Percentiles rank a stretch among this genome's conserved stretches.
phyloP scores from a whole-genome alignment of 2,113 vertebrate genomes.

The Pteruthius melanotis region DNA sequence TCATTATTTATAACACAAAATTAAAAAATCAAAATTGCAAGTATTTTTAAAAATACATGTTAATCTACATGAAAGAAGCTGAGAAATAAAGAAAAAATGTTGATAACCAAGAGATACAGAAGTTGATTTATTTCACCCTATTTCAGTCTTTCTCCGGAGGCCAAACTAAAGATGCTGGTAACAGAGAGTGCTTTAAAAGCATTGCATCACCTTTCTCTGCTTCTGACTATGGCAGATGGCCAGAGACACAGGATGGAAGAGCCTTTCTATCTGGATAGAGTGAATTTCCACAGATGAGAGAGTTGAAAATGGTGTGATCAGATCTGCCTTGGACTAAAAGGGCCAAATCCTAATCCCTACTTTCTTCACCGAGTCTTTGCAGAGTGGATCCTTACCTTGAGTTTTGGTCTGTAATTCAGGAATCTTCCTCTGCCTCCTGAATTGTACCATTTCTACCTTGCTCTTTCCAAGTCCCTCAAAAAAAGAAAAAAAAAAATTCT shows the following conservation, averaged over 20 bases:
- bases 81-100: neutral
- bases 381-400: neutral
- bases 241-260: neutral
- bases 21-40: neutral
- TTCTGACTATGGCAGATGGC: neutral
- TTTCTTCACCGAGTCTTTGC: neutral
- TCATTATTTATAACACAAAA: neutral
- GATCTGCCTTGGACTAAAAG: neutral
- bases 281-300: neutral
- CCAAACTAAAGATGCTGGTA: neutral
- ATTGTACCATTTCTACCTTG: neutral
- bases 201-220: neutral
- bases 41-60: neutral
- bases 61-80: neutral
- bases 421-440: neutral
- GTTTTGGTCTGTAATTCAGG: neutral
- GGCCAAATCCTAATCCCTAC: neutral
- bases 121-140: neutral
- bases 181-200: neutral
- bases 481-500: neutral
- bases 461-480: neutral
- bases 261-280: neutral
- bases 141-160: neutral
- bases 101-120: neutral
- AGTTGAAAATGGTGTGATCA: neutral